These are phyloP conservation scores for Sepiola atlantica DNA, from an alignment of 2,888 invertebrate genomes.

Conservation along the genomic window DNA sequence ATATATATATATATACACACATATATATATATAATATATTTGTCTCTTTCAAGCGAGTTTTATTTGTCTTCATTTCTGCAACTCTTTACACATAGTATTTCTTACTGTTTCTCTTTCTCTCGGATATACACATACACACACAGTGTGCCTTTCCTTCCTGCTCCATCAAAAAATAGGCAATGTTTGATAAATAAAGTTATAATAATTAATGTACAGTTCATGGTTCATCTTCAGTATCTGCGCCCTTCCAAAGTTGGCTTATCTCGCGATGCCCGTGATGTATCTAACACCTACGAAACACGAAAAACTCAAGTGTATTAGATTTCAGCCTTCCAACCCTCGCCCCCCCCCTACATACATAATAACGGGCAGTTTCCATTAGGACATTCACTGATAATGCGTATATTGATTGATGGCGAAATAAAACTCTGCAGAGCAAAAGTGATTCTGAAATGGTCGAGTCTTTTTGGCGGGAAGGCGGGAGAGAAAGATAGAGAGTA, in stretches of 20 bases:
- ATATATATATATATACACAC: too few species aligned
- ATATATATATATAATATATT: too few species aligned
- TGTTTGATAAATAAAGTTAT: not conserved
- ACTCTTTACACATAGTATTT: not conserved
- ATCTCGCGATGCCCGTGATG: not conserved
- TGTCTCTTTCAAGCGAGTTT: not conserved
- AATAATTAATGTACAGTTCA: conserved; percentile 22
- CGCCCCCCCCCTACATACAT: not conserved
- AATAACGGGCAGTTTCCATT: conserved; percentile 32
- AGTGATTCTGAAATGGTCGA: not conserved
- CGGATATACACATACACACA: too few species aligned
- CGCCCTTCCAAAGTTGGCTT: not conserved
- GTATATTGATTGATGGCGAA: conserved; percentile 8
- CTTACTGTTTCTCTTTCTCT: not conserved
- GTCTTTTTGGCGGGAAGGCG: too few species aligned
- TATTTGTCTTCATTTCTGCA: not conserved
- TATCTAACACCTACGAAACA: conserved; percentile 32
- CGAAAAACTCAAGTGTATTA: not conserved
- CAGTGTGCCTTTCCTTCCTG: not conserved
- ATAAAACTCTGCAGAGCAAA: conserved; percentile 19
- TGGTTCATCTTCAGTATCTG: not conserved
- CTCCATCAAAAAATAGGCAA: not conserved
- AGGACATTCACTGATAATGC: conserved; percentile 21
- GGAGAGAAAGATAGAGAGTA: not conserved
- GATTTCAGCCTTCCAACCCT: not conserved